phyloP scores from a whole-genome alignment of 2,888 invertebrate species.

The Morpho deidamia region DNA sequence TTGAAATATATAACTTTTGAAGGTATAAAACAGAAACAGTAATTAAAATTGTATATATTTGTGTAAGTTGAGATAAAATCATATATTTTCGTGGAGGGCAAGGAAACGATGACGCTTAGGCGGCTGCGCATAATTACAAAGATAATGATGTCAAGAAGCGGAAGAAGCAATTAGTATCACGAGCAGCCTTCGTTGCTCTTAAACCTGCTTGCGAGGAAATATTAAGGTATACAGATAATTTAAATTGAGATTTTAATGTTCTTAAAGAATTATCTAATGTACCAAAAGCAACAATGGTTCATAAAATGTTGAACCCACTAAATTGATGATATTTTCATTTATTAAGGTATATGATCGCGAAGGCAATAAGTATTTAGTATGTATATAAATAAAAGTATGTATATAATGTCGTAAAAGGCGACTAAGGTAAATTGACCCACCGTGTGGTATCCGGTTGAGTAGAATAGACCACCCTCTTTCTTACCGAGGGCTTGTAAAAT shows the following conservation, averaged over 20 bases:
- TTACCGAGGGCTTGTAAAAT: too few relatives aligned
- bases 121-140: slow-evolving; percentile 47
- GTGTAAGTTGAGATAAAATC: not conserved
- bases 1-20: too few relatives aligned
- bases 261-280: not conserved
- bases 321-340: too few relatives aligned
- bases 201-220: slow-evolving; percentile 1
- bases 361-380: too few relatives aligned
- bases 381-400: too few relatives aligned
- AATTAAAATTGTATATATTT: not conserved
- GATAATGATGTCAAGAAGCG: slow-evolving; percentile 69
- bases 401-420: too few relatives aligned
- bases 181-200: slow-evolving; percentile 1
- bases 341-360: too few relatives aligned
- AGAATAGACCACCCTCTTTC: too few relatives aligned
- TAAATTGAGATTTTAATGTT: slow-evolving; percentile 1
- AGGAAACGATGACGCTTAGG: not conserved
- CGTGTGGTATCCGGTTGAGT: too few relatives aligned
- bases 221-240: slow-evolving; percentile 3
- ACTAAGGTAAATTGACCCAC: too few relatives aligned
- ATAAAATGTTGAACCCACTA: too few relatives aligned
- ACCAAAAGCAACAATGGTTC: not conserved
- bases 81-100: not conserved
- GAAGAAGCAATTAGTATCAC: slow-evolving; percentile 62
- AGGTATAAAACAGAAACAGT: not conserved